Base-by-base conservation (phyloP, 64 coral and sea anemone species). In the Montipora foliosa region DNA sequence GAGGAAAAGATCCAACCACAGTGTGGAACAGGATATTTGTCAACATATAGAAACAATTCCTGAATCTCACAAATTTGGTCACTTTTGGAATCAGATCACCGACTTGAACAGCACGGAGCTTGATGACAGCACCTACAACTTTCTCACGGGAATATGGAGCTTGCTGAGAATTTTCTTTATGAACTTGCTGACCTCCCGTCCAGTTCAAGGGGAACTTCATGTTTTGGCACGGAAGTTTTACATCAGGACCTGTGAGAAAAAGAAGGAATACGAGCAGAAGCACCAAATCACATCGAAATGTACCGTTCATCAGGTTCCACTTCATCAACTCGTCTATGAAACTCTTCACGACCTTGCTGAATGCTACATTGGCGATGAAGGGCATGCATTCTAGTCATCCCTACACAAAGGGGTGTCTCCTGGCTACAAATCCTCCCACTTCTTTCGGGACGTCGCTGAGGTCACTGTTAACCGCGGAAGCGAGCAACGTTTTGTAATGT, bases 401-500 rank as follows among this genome's bases (percentile, higher is more conserved):
- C 86, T 88, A 6, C 86, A 88, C 49, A 88, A 88, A 88, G 86
- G 67, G 75, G 50, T 88, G 14, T 17, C 69, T 74, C 69, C 70
- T 11, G 86, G 74, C 6, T 75, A 22, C 49, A 58, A 7, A 17
- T 10, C 69, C 52, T 44, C 29, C 2, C 19, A 49, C 2, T 75
- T 75, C 49, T 88, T 88, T 15, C 45, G 17, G 17, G 71, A 44
- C 8, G 86, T 75, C 6, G 49, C 5, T 2, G 69, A 76, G 8
- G 50, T 75, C 4, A 76, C 86, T 12, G 51, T 59, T 9, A 82
- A 58, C 4, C 13, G 17, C 3, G 49, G 79, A 17, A 59, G 79
- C 57, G 51, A 59, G 0, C 16, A 55, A 57, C 51, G 79, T 12
- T 24, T 59, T 21, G 79, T 50, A 4, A 11, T 59, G 79, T 59